A percentile compares a stretch with the other conserved stretches of the same genome.
These are phyloP conservation scores for Notospermus geniculatus DNA, from an alignment of 1,140 invertebrate species.

Conservation along the genomic window DNA sequence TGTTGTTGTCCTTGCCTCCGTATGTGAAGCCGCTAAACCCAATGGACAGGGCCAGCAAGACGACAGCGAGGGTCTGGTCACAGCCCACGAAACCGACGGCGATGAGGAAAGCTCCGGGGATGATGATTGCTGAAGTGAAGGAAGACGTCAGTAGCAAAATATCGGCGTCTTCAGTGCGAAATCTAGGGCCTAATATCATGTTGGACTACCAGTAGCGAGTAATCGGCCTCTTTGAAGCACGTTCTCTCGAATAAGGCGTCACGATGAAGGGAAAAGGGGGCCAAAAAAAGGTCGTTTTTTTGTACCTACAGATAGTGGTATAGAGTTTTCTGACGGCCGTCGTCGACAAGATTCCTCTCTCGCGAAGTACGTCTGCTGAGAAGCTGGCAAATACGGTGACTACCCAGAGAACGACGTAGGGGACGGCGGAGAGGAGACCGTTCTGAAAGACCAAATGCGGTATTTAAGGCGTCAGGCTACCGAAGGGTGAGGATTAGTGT, in stretches of 20 bases:
- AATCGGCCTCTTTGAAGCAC: too few species aligned
- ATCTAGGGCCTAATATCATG: too few species aligned
- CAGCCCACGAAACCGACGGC: conserved; percentile 69
- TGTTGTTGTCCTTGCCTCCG: conserved; percentile 80
- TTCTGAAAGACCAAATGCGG: conserved; percentile 36
- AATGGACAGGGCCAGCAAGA: conserved; percentile 76
- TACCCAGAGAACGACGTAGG: conserved; percentile 81
- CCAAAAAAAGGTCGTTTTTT: not conserved
- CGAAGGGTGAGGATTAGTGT: too few species aligned
- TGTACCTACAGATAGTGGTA: conserved; percentile 64
- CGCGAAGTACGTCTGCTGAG: conserved; percentile 74
- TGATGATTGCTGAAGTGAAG: conserved; percentile 50
- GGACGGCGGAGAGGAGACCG: conserved; percentile 71
- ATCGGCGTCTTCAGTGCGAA: too few species aligned
- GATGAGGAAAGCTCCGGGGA: conserved; percentile 66
- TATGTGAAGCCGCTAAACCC: conserved; percentile 79
- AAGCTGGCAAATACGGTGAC: conserved; percentile 73
- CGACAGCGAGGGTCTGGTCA: conserved; percentile 64
- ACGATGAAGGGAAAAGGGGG: too few species aligned
- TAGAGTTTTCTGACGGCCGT: conserved; percentile 60
- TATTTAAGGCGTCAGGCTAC: too few species aligned
- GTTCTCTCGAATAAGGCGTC: too few species aligned
- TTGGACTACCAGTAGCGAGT: too few species aligned
- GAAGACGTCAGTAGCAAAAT: not conserved
- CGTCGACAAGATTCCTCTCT: conserved; percentile 58